Conservation (phyloP, 2,797 vertebrate genomes). For the Spheniscus humboldti region DNA sequence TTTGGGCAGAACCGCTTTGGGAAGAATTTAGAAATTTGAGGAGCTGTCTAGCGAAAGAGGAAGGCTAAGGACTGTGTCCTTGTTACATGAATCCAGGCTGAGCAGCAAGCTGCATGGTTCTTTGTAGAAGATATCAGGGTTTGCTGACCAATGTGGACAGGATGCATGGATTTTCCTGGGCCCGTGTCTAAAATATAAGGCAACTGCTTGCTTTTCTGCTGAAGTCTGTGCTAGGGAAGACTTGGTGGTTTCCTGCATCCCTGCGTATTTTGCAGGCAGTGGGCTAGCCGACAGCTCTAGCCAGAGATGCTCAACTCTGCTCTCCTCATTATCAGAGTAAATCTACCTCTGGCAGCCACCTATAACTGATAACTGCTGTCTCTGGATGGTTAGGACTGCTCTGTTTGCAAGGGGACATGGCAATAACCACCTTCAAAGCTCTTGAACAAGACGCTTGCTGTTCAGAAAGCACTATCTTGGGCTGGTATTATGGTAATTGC, state of each 20-base stretch:
- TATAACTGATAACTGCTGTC: neutral
- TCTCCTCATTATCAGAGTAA: neutral
- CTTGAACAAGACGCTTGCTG: neutral
- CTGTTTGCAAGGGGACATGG: neutral
- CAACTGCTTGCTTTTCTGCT: neutral
- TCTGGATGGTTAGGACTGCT: neutral
- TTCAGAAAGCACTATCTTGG: neutral
- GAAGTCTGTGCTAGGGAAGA: neutral
- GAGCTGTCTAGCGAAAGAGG: neutral
- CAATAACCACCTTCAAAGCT: neutral
- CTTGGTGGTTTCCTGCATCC: neutral
- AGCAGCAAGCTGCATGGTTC: neutral
- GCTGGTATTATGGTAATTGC: neutral
- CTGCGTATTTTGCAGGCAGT: neutral
- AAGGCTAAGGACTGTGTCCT: neutral
- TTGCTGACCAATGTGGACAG: rapidly evolving
- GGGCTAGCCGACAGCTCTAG: neutral
- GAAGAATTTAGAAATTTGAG: neutral
- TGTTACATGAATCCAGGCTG: neutral
- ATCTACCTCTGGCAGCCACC: neutral
- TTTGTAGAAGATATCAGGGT: too few species aligned
- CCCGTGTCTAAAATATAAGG: rapidly evolving
- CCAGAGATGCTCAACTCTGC: neutral
- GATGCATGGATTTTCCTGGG: neutral
- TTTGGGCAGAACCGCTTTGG: rapidly evolving